Evolutionary conservation across 2,113 vertebrate genomes (phyloP).

Genomic region (Myrmecobius fasciatus): DNA sequence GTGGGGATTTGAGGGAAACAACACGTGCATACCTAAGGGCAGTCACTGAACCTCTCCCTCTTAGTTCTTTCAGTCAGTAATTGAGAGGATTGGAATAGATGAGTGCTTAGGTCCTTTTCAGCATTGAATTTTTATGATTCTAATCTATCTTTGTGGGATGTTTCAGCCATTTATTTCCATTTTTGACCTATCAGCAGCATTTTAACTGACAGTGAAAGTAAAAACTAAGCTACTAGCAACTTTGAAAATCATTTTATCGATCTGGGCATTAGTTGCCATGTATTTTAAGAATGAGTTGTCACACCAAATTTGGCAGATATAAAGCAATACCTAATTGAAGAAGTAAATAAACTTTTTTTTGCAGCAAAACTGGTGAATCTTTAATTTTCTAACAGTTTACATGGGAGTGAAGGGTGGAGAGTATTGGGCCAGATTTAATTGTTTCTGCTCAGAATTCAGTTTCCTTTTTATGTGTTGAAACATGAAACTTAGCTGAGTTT

Average conservation of each 20-base stretch:
- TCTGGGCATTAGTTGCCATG: slow-evolving; percentile 70
- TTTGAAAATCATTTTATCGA: slow-evolving; percentile 53
- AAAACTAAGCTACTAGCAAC: slow-evolving; percentile 40
- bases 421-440: neutral
- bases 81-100: neutral
- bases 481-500: slow-evolving; percentile 24
- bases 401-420: neutral
- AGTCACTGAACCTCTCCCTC: neutral
- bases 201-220: slow-evolving; percentile 57
- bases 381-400: neutral
- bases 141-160: slow-evolving; percentile 21
- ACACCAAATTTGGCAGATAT: slow-evolving; percentile 30
- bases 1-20: no score
- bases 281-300: slow-evolving; percentile 53
- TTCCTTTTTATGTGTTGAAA: slow-evolving; percentile 29
- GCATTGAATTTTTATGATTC: neutral
- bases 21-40: neutral
- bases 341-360: neutral
- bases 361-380: slow-evolving; percentile 37
- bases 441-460: slow-evolving; percentile 30
- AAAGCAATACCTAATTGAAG: slow-evolving; percentile 34
- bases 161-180: slow-evolving; percentile 72
- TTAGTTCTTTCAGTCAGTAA: neutral
- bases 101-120: neutral
- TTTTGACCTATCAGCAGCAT: slow-evolving; percentile 56